Conservation (phyloP, 2,797 vertebrate species). For the Tamandua tetradactyla region DNA sequence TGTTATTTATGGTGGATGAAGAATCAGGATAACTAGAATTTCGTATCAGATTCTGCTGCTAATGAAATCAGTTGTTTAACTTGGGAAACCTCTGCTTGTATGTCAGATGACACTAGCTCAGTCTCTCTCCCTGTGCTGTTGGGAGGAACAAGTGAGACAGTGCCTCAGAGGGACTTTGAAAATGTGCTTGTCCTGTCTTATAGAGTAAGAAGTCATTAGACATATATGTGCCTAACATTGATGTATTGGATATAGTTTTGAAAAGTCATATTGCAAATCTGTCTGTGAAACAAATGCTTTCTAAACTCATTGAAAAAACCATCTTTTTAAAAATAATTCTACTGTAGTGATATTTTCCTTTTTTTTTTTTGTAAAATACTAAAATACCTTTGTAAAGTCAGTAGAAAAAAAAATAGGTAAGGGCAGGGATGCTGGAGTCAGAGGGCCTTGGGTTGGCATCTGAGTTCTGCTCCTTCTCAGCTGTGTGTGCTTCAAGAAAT, state of each 20-base stretch:
- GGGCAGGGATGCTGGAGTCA: background rate
- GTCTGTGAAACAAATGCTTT: conserved; percentile 44
- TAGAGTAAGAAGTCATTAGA: conserved; percentile 34
- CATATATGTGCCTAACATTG: background rate
- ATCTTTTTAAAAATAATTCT: too few species aligned
- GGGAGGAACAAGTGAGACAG: conserved; percentile 1
- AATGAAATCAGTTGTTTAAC: conserved; percentile 18
- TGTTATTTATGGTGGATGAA: conserved; percentile 62
- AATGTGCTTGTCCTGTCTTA: conserved; percentile 49
- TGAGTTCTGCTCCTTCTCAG: background rate
- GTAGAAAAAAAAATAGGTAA: too few species aligned
- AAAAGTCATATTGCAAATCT: conserved; percentile 51
- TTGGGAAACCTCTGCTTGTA: background rate
- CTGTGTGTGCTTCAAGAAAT: too few species aligned
- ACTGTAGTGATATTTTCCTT: too few species aligned
- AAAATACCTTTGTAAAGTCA: conserved; percentile 52
- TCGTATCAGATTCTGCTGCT: conserved; percentile 55
- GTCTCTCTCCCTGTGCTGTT: background rate
- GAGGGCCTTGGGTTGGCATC: background rate
- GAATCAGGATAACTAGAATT: conserved; percentile 7
- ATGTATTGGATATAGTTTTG: conserved; percentile 34
- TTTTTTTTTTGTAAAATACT: conserved; percentile 42
- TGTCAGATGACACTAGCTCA: background rate
- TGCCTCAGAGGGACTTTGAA: conserved; percentile 23
- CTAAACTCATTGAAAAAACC: too few species aligned